Percentiles rank a stretch among this genome's conserved stretches.
phyloP scores from a whole-genome alignment of 1,140 invertebrate species.

The Cydia amplana region DNA sequence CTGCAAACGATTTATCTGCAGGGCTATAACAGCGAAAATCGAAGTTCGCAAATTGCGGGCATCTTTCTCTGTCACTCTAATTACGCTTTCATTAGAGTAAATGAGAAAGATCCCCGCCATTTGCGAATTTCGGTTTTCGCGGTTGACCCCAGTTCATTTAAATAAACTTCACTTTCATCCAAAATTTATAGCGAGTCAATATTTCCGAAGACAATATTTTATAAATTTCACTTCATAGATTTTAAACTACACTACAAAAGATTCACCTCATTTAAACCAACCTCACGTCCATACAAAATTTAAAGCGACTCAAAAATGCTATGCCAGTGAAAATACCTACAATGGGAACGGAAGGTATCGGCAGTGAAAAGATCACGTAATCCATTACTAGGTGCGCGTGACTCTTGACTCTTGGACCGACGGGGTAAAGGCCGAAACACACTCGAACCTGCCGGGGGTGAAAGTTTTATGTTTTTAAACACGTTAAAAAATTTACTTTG shows the following conservation, averaged over 20 bases:
- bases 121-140: too few species aligned
- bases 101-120: too few species aligned
- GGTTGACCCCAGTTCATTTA: neutral
- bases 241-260: neutral
- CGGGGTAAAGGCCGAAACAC: neutral
- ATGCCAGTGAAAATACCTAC: neutral
- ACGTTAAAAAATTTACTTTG: too few species aligned
- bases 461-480: too few species aligned
- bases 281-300: neutral
- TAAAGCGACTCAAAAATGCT: slow-evolving; percentile 5
- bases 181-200: neutral
- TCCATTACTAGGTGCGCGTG: slow-evolving; percentile 27
- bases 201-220: neutral
- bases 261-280: slow-evolving; percentile 2
- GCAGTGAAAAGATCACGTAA: slow-evolving; percentile 28
- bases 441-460: neutral
- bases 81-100: too few species aligned
- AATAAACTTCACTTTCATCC: neutral
- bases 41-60: too few species aligned
- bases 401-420: slow-evolving; percentile 18
- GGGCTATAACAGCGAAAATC: too few species aligned
- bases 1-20: neutral
- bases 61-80: too few species aligned
- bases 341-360: slow-evolving; percentile 1
- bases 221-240: too few species aligned